Base-by-base conservation (phyloP, 1,140 invertebrate species). In the Vanessa tameamea region DNA sequence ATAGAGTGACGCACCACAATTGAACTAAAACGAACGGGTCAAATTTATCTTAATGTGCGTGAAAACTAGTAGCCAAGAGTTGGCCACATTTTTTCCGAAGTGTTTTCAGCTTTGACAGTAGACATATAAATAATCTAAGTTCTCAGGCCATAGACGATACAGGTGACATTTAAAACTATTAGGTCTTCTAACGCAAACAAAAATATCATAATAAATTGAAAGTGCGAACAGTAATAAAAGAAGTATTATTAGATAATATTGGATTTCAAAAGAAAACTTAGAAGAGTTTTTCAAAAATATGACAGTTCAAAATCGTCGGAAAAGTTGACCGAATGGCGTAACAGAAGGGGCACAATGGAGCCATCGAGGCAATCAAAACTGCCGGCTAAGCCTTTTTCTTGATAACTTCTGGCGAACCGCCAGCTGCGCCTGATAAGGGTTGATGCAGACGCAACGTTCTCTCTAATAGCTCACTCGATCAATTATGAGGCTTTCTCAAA, bases 321-420 rank as follows among this genome's bases (percentile, higher is more conserved):
- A 16, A 59, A 59, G 53, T 69, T 69, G 66, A 57, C 66, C 66
- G 66, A 69, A 55, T 57, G 31, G 43, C 66, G 50, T 43, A 23
- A 23, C 66, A 47, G 7, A 48, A 37, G 51, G 64, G 70, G 74
- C 80, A 84, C 81, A 84, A 84, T 80, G 63, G 73, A 76, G 72
- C 75, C 81, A 78, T 83, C 80, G 81, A 78, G 76, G 81, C 84
- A 85, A 84, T 88, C 78, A 82, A 85, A 86, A 82, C 78, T 81
- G 82, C 65, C 80, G 76, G 65, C 66, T 76, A 80, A 81, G 77
- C 78, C 78, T 80, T 75, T 76, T 80, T 74, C 80, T 69, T 73
- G 81, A 81, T 75, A 83, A 82, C 66, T 77, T 74, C 79, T 86
- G 84, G 86, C 83, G 61, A 20, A 31, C 68, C 63, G 83, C 86